phyloP scores from a whole-genome alignment of 2,888 invertebrate species.

The Euzetes globulus region DNA sequence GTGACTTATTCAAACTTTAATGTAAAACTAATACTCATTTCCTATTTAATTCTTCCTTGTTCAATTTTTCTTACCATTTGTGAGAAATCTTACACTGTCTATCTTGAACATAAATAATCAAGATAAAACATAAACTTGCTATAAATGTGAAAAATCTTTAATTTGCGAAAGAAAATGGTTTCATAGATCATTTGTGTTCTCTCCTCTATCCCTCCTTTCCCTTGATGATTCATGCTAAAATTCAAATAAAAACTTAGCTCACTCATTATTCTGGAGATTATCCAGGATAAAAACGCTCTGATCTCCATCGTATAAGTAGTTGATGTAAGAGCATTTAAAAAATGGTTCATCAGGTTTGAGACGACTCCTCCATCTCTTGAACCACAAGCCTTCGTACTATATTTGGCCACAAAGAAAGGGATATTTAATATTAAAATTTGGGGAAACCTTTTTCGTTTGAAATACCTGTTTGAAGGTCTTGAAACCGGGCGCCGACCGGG shows the following conservation, averaged over 20 bases:
- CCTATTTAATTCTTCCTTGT: no score
- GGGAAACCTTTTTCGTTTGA: background rate
- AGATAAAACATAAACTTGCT: no score
- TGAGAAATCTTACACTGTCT: no score
- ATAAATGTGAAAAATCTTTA: no score
- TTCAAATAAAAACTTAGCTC: background rate
- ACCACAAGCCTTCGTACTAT: slow-evolving; percentile 34
- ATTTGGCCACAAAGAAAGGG: background rate
- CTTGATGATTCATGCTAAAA: no score
- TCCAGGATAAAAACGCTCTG: slow-evolving; percentile 25
- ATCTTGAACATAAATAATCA: no score
- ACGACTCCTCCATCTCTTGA: slow-evolving; percentile 31
- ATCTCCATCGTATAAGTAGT: background rate
- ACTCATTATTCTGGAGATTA: slow-evolving; percentile 34
- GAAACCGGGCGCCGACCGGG: slow-evolving; percentile 30
- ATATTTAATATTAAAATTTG: background rate
- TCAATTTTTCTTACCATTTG: no score
- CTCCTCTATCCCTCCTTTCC: no score
- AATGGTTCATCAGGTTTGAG: slow-evolving; percentile 30
- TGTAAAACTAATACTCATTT: no score
- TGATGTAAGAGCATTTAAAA: slow-evolving; percentile 31
- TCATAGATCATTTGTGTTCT: no score
- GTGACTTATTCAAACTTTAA: no score
- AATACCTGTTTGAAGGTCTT: slow-evolving; percentile 31
- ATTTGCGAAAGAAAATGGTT: no score